These are phyloP conservation scores for Chloropsis hardwickii DNA, from an alignment of 2,113 vertebrate species.

Conservation along the genomic window DNA sequence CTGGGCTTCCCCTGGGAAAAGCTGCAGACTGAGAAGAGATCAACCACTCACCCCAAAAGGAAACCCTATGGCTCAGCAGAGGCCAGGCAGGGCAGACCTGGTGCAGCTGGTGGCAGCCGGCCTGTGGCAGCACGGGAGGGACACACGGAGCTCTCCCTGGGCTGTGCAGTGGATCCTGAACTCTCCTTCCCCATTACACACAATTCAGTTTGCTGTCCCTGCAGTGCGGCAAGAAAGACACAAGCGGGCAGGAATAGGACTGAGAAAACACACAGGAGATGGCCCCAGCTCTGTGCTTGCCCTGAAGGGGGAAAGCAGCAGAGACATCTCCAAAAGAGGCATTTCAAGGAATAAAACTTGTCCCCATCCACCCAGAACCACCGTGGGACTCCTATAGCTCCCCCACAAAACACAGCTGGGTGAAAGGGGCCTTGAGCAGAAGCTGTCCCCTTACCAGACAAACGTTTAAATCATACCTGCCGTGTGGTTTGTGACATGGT, in stretches of 20 bases:
- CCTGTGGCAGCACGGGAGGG: not conserved
- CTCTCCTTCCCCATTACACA: not conserved
- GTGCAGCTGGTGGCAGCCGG: not conserved
- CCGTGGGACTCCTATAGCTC: fast-evolving
- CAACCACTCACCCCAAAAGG: not conserved
- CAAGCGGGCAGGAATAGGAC: not conserved
- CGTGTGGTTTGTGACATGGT: not conserved
- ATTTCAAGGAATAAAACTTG: not conserved
- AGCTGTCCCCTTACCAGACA: not conserved
- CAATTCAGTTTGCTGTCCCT: not conserved
- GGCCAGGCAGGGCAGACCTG: not conserved
- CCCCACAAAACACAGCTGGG: not conserved
- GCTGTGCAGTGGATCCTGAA: fast-evolving
- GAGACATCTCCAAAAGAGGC: not conserved
- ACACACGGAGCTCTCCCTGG: not conserved
- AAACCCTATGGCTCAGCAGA: not conserved
- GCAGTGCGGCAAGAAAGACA: not conserved
- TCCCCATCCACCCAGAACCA: not conserved
- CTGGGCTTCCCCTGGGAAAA: not conserved
- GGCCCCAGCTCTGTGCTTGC: not conserved
- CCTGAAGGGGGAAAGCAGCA: not conserved
- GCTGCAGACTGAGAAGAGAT: not conserved
- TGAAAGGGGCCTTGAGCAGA: not conserved
- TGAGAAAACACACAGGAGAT: not conserved
- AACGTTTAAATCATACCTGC: not conserved